Percentiles rank a stretch among this genome's conserved stretches.
Conservation (phyloP, 2,797 vertebrate genomes). For the Microtus agrestis region DNA sequence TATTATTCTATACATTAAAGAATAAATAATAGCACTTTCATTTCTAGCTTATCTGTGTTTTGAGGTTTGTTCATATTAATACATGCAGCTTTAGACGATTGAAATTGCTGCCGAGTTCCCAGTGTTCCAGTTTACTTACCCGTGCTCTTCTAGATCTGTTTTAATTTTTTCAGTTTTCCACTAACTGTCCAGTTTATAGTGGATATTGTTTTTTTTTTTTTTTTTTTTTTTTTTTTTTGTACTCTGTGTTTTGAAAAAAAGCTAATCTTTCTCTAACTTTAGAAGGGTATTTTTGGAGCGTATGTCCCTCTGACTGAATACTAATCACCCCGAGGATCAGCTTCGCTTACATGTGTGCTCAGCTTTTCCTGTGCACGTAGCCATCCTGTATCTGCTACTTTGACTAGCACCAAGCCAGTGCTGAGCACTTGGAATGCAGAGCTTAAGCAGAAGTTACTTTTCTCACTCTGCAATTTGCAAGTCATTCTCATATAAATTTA, state of each 20-base stretch:
- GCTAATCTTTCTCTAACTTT: conserved; percentile 26
- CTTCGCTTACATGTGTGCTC: not conserved
- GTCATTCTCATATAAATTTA: conserved; percentile 65
- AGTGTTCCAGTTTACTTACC: not conserved
- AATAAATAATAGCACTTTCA: not conserved
- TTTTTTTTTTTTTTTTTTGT: too few species aligned
- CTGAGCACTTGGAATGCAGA: not conserved
- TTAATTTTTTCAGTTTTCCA: conserved; percentile 10
- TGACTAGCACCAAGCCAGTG: not conserved
- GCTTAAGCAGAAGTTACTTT: conserved; percentile 61
- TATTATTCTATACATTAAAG: not conserved
- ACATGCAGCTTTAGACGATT: not conserved
- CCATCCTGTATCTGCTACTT: not conserved
- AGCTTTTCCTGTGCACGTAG: not conserved
- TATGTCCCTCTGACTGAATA: not conserved
- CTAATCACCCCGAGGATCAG: not conserved
- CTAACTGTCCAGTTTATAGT: conserved; percentile 15
- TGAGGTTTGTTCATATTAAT: not conserved
- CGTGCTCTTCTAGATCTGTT: not conserved
- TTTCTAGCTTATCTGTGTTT: not conserved
- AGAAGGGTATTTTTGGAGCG: not conserved
- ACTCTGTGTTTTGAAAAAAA: conserved; percentile 20
- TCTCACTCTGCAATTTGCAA: conserved; percentile 60
- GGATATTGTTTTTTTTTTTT: too few species aligned
- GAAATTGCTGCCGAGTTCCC: not conserved